Evolutionary conservation across 2,888 invertebrate species (phyloP).

Genomic region (Hypomecis atomaria): DNA sequence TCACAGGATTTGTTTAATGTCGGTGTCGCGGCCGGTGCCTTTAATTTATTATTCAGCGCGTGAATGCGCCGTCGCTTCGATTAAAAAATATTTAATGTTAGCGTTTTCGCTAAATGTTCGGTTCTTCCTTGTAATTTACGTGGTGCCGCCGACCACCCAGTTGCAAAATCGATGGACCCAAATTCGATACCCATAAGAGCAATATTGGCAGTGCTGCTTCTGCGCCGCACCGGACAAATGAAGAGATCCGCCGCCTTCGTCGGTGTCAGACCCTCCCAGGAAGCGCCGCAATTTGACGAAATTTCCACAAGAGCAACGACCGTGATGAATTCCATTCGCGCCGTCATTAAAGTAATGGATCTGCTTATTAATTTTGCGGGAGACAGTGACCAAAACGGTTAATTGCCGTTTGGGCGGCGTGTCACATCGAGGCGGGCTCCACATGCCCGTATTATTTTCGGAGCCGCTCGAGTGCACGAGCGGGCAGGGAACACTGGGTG

Average conservation of each 20-base stretch:
- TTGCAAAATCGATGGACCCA: slow-evolving; percentile 71
- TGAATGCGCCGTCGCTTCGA: slow-evolving; percentile 72
- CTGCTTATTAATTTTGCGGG: slow-evolving; percentile 47
- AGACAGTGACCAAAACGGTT: slow-evolving; percentile 34
- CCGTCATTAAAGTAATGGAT: slow-evolving; percentile 69
- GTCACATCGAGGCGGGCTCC: slow-evolving; percentile 54
- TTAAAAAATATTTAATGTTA: slow-evolving; percentile 79
- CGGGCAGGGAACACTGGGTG: slow-evolving; percentile 55
- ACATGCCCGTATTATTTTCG: slow-evolving; percentile 72
- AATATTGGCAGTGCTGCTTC: slow-evolving; percentile 71
- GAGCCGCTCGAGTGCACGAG: slow-evolving; percentile 53
- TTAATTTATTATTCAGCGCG: slow-evolving; percentile 76
- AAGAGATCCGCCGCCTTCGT: slow-evolving; percentile 61
- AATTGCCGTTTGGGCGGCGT: slow-evolving; percentile 50
- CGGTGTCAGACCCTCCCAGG: slow-evolving; percentile 41
- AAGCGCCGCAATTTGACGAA: slow-evolving; percentile 60
- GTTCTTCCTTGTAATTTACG: slow-evolving; percentile 78
- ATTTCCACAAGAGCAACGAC: slow-evolving; percentile 62
- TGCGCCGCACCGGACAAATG: slow-evolving; percentile 69
- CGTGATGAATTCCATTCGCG: slow-evolving; percentile 67
- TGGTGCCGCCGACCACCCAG: slow-evolving; percentile 75
- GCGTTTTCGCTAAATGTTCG: slow-evolving; percentile 78
- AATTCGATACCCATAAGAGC: slow-evolving; percentile 67
- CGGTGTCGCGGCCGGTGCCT: slow-evolving; percentile 53
- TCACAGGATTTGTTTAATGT: slow-evolving; percentile 31